Conservation (phyloP, 53 echinoderm and acorn worm genomes). For the Stichopus horrens region DNA sequence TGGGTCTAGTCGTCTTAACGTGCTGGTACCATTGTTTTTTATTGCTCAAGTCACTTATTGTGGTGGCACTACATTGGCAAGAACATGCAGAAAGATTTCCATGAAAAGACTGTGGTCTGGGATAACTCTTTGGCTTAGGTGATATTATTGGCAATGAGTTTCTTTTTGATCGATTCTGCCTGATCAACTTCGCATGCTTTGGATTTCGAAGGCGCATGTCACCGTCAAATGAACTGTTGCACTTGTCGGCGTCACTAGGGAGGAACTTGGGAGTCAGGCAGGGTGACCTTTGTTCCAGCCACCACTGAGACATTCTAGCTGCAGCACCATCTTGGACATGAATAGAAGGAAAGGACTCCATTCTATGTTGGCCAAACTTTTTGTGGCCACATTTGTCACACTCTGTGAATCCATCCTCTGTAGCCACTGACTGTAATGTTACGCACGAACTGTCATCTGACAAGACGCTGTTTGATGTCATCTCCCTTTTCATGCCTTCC, state of each 20-base stretch:
- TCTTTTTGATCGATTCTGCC: conserved; percentile 20
- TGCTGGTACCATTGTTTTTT: neutral
- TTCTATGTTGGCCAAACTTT: neutral
- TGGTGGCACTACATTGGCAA: conserved; percentile 28
- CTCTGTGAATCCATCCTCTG: neutral
- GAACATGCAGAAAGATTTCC: conserved; percentile 35
- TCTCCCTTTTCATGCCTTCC: neutral
- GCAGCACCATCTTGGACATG: conserved; percentile 40
- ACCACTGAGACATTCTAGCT: conserved; percentile 47
- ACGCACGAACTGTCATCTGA: conserved; percentile 11
- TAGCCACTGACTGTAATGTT: neutral
- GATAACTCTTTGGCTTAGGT: conserved; percentile 40
- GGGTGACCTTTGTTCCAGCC: conserved; percentile 44
- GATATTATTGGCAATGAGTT: conserved; percentile 33
- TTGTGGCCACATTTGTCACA: conserved; percentile 15
- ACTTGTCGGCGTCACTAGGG: neutral
- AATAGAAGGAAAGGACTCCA: conserved; percentile 25
- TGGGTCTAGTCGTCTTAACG: neutral
- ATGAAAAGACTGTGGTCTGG: conserved; percentile 45
- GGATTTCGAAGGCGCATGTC: neutral
- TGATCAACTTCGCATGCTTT: neutral
- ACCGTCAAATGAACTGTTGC: neutral
- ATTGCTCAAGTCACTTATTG: neutral
- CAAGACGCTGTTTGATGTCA: neutral
- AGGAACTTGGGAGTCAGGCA: conserved; percentile 9